Base-by-base conservation (phyloP, 2,113 vertebrate species). In the Chlorodrepanis virens region DNA sequence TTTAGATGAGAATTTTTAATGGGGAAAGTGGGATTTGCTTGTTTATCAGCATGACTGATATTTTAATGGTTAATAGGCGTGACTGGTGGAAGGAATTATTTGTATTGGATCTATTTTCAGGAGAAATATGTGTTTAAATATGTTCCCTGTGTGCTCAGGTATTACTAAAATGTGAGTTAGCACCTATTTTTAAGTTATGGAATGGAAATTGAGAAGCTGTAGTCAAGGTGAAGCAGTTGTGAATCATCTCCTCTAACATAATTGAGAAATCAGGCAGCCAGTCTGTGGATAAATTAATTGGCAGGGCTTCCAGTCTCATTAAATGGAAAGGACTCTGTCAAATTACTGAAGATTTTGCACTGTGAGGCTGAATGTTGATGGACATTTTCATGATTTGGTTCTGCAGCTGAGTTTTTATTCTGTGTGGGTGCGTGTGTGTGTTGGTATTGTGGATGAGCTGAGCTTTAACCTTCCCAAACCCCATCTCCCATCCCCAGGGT, bases 401-500 rank as follows among this genome's bases (percentile, higher is more conserved):
- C 2, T 83, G 68, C 49, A 64, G 69, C 59, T 84, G 27, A 35
- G 9, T 56, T 89, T 78, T 63, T 63, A 8, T 85, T 82, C 60
- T 82, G 27, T 69, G 61, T 79, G 65, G 29, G 27, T 53, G 53
- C 2, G 0, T 31, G 31, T 20, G 21, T 59, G 14, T 33, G 64
- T 64, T 18, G 11, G 1, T 67, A 45, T 6, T 22, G 6, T 3
- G 1, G 24, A 10, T 5, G 31, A 90, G 35, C n/a, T 3, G 2
- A 37, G 35, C 29, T 86, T 76, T 44, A 69, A 33, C 61, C 74
- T 72, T 59, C 40, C 78, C 10, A 59, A 75, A 64, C 13, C 1
- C 6, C 17, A 5, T 83, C 16, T 56, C 68, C 56, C 20, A 21
- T 60, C 57, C 45, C 75, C 56, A 99, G 99, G 99, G 99, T 98